Percentiles rank a stretch among this genome's conserved stretches.
Evolutionary conservation across 2,888 invertebrate species (phyloP).

Genomic region (Lottia gigantea): DNA sequence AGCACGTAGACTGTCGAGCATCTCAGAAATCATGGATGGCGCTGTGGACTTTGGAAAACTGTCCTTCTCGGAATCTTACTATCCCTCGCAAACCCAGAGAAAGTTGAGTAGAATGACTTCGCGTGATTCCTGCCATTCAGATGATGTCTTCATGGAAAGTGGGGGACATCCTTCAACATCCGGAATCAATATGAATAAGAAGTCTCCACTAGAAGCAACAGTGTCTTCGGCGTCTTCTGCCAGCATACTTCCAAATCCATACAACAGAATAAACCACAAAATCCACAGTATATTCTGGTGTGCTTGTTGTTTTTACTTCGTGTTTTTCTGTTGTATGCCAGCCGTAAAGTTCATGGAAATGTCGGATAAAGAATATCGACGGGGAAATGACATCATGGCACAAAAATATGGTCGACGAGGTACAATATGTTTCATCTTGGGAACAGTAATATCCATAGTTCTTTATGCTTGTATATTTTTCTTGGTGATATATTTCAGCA

Average conservation of each 20-base stretch:
- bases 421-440: constrained; percentile 24
- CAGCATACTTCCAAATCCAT: constrained; percentile 25
- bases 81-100: constrained; percentile 1
- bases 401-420: constrained; percentile 18
- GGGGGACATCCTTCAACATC: neutral
- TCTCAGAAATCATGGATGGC: constrained; percentile 11
- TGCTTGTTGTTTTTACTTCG: constrained; percentile 26
- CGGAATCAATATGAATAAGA: neutral
- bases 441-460: constrained; percentile 20
- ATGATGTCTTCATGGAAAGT: constrained; percentile 27
- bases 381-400: constrained; percentile 22
- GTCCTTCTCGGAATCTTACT: neutral
- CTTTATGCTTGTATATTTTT: constrained; percentile 26
- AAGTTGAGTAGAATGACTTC: neutral
- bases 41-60: neutral
- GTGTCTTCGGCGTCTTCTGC: constrained; percentile 24
- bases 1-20: neutral
- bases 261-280: constrained; percentile 29
- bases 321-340: constrained; percentile 33
- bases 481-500: constrained; percentile 26
- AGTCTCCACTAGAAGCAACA: neutral
- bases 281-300: constrained; percentile 27
- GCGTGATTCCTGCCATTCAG: constrained; percentile 17
- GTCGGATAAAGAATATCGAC: constrained; percentile 23
- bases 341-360: constrained; percentile 30